Base-by-base conservation (phyloP, 2,797 vertebrate species). In the Acanthornis magna region DNA sequence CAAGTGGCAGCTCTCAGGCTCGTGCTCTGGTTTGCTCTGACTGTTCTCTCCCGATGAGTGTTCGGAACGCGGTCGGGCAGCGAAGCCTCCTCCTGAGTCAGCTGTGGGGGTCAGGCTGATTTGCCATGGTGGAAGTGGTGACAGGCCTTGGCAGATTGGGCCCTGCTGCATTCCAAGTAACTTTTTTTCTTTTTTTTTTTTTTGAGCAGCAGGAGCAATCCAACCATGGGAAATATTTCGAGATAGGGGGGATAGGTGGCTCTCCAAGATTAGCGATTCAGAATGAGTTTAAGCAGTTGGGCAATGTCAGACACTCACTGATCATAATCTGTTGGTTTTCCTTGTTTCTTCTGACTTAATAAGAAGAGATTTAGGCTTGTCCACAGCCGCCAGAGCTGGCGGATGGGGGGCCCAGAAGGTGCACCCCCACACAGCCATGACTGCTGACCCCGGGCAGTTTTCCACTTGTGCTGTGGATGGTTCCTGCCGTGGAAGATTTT, bases 71-170 rank as follows among this genome's bases (percentile, higher is more conserved):
- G 2, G 11, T 7, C 1, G 0, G 92, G 70, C 2, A 0, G 86
- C 11, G 25, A 50, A 89, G 82, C 65, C 81, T 75, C 91, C 67
- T 76, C 84, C 94, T 73, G 91, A 94, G 85, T 95, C 94, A 93
- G 95, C 94, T 94, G 89, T 9, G 92, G 48, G 91, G 96, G 93
- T 95, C 93, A 93, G 91, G 58, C 77, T 20, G 50, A 93, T 95
- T 90, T 85, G 91, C 81, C 57, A 42, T 70, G 89, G 94, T 95
- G 83, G 89, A 96, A 91, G 96, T 95, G 95, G 95, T 96, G 95
- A 96, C 93, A 93, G 93, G 80, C 88, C 71, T 93, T 96, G 96
- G 96, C 95, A 96, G 26, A 89, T 55, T 5, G 3, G 84, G 84
- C 5, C 1, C 71, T 93, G 88, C 62, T 90, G 71, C 86, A 87